Percentiles rank a stretch among this genome's conserved stretches.
These are phyloP conservation scores for Phataginus tricuspis DNA, from an alignment of 2,797 vertebrate genomes.

Conservation along the genomic window DNA sequence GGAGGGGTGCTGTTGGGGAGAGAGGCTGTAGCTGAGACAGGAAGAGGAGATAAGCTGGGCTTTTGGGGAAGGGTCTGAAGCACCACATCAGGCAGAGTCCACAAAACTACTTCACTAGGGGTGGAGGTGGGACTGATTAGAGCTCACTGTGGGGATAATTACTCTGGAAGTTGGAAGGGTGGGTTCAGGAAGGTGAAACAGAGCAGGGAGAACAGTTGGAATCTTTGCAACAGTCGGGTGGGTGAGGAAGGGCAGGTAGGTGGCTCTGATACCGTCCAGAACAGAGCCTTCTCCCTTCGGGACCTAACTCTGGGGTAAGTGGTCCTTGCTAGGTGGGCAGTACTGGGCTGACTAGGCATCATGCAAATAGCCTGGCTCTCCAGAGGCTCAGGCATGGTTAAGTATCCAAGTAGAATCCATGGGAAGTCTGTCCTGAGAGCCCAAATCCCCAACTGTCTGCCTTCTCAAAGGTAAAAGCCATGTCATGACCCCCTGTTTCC, in stretches of 20 bases:
- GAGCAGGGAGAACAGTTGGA: not conserved
- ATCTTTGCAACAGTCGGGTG: not conserved
- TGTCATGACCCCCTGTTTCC: not conserved
- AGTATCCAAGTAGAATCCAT: not conserved
- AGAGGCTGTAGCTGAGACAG: not conserved
- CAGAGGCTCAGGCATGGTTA: not conserved
- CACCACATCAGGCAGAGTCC: not conserved
- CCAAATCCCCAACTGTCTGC: not conserved
- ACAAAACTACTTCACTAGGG: not conserved
- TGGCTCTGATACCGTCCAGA: not conserved
- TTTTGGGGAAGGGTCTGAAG: not conserved
- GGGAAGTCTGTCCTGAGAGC: not conserved
- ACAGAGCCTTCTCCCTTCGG: not conserved
- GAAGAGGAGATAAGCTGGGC: not conserved
- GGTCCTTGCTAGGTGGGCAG: not conserved
- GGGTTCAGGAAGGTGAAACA: not conserved
- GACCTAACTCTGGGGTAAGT: not conserved
- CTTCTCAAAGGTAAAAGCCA: conserved; percentile 17
- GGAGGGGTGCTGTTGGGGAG: not conserved
- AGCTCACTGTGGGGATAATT: not conserved
- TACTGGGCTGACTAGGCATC: not conserved
- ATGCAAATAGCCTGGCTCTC: not conserved
- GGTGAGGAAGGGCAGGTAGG: not conserved
- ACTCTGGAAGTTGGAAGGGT: not conserved
- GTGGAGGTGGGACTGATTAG: not conserved